Evolutionary conservation across 2,888 invertebrate genomes (phyloP), one percentile per base, ranked within the genome.

Genomic region (Strigamia transsilvanica): DNA sequence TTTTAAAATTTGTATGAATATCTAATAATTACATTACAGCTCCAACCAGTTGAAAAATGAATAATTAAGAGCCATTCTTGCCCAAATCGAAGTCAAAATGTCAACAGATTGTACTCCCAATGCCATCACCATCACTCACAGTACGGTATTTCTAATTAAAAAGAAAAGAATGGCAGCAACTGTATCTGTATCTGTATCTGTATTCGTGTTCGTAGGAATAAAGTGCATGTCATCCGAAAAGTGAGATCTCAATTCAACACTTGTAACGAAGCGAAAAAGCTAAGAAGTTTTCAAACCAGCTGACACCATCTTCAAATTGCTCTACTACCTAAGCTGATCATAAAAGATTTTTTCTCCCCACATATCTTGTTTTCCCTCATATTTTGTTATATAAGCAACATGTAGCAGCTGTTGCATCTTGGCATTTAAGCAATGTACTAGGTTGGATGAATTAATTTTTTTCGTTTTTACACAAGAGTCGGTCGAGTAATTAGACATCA

Each of bases 381-480:
- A 66, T 66, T 66, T 66, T 66, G 61, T 66, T 66, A 66, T 66
- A 66, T 66, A 66, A 66, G 61, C 61, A 66, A 66, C 61, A 66
- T 66, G 61, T 66, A 66, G 61, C 61, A 66, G 61, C 61, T 66
- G 61, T 66, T 66, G 61, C 61, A 66, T 66, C 61, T 66, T 66
- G 61, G 61, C 61, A 66, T 66, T 38, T 66, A 66, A 66, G 61
- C 61, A 66, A 66, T 66, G 23, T 66, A n/a, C 23, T 66, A 66
- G 61, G 61, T 66, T 66, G 61, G 61, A 66, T 66, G 61, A 66
- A 66, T 66, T 66, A 66, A 66, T 66, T 66, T 66, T 66, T 66
- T 66, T 66, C 0, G 6, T 13, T 12, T 23, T 66, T 66, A 21
- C 23, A 66, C 23, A n/a, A 66, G 21, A 66, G 21, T 66, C 61